These are phyloP conservation scores for Petrolisthes manimaculis DNA, from an alignment of 2,888 invertebrate genomes.

Conservation along the genomic window DNA sequence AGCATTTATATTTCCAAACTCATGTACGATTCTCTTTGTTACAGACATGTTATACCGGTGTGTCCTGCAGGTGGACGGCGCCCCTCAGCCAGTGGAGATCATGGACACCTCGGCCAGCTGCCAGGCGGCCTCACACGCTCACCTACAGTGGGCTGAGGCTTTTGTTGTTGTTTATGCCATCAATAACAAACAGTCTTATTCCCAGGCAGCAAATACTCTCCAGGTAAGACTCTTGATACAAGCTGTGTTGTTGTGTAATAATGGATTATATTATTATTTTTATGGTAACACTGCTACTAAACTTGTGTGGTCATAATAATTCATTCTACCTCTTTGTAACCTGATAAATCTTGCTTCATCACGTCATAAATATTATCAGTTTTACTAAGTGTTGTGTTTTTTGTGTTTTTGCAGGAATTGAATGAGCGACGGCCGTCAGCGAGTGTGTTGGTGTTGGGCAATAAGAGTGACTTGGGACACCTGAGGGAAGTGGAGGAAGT, in stretches of 20 bases:
- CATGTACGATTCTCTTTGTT: background rate
- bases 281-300: background rate
- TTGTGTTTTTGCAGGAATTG: constrained; percentile 41
- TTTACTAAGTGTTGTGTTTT: background rate
- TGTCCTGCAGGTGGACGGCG: constrained; percentile 80
- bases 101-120: constrained; percentile 79
- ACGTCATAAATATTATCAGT: background rate
- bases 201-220: constrained; percentile 69
- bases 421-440: constrained; percentile 40
- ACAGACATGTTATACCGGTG: constrained; percentile 83
- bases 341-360: background rate
- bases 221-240: constrained; percentile 36
- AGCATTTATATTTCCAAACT: background rate
- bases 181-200: constrained; percentile 79
- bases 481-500: constrained; percentile 81
- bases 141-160: constrained; percentile 84
- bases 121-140: constrained; percentile 69
- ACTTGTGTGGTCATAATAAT: background rate
- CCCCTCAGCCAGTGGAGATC: constrained; percentile 81
- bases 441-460: constrained; percentile 78
- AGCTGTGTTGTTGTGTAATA: background rate
- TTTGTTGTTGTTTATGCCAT: constrained; percentile 85
- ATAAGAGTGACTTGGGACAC: constrained; percentile 85
- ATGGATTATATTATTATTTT: background rate
- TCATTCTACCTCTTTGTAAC: background rate